These are phyloP conservation scores for Sula dactylatra DNA, from an alignment of 2,113 vertebrate species.

Conservation along the genomic window DNA sequence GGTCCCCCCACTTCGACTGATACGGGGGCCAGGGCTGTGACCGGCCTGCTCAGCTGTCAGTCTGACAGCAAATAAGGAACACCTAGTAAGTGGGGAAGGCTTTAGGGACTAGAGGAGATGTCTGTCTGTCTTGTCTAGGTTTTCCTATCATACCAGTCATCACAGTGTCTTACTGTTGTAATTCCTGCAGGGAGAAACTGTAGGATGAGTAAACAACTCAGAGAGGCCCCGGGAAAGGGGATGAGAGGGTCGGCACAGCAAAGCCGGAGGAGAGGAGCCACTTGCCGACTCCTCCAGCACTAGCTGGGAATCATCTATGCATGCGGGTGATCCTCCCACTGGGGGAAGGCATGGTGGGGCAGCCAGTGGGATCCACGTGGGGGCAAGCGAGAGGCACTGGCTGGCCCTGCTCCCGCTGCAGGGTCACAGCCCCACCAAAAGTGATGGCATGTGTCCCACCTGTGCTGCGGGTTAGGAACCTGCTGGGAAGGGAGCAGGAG, in stretches of 20 bases:
- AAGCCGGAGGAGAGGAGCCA: not conserved
- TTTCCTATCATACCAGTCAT: not conserved
- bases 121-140: not conserved
- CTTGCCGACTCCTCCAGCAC: not conserved
- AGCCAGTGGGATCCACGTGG: fast-evolving
- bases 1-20: not conserved
- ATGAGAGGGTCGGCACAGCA: not conserved
- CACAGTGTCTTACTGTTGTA: not conserved
- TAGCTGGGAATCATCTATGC: not conserved
- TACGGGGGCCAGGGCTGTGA: not conserved
- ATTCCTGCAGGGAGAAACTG: not conserved
- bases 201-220: slow-evolving; percentile 2
- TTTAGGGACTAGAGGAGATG: not conserved
- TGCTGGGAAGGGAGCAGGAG: not conserved
- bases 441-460: fast-evolving
- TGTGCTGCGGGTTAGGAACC: not conserved
- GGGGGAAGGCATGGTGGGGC: not conserved
- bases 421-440: not conserved
- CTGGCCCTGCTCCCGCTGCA: not conserved
- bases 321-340: not conserved
- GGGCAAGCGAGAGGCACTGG: not conserved
- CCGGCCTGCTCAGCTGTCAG: not conserved
- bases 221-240: slow-evolving; percentile 15
- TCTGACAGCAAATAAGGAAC: not conserved
- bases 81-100: not conserved